Conservation (phyloP, 2,113 vertebrate species). For the Carassius carassius region DNA sequence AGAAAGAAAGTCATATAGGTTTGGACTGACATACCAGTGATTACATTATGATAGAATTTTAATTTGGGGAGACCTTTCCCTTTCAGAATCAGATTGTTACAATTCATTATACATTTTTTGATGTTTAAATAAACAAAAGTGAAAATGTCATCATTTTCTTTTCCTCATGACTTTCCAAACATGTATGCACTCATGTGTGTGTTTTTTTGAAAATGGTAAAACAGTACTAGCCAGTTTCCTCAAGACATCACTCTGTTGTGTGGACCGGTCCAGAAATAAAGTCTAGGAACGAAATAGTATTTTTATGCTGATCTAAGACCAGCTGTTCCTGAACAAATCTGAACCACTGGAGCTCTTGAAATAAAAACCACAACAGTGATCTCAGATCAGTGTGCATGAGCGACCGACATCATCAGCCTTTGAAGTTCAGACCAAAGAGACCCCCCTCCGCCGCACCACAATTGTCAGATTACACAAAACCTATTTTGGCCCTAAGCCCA, state of each 20-base stretch:
- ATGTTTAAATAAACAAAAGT: too few species aligned
- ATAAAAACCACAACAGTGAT: constrained; percentile 14
- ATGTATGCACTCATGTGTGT: too few species aligned
- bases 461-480: constrained; percentile 49
- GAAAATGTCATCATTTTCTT: too few species aligned
- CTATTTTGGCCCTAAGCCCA: constrained; percentile 51
- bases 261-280: not conserved
- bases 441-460: not conserved
- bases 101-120: too few species aligned
- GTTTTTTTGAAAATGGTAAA: too few species aligned
- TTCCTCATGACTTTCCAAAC: too few species aligned
- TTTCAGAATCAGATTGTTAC: too few species aligned
- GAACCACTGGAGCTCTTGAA: constrained; percentile 10
- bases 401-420: not conserved
- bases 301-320: constrained; percentile 3
- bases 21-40: too few species aligned
- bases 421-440: constrained; percentile 44
- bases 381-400: constrained; percentile 29
- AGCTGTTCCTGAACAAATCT: constrained; percentile 22
- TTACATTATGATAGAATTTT: too few species aligned
- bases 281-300: constrained; percentile 8
- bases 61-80: too few species aligned
- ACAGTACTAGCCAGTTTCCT: not conserved
- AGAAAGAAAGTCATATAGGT: too few species aligned
- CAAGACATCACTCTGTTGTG: not conserved